phyloP scores from a whole-genome alignment of 1,140 invertebrate species.

The Cyclargus thomasi region DNA sequence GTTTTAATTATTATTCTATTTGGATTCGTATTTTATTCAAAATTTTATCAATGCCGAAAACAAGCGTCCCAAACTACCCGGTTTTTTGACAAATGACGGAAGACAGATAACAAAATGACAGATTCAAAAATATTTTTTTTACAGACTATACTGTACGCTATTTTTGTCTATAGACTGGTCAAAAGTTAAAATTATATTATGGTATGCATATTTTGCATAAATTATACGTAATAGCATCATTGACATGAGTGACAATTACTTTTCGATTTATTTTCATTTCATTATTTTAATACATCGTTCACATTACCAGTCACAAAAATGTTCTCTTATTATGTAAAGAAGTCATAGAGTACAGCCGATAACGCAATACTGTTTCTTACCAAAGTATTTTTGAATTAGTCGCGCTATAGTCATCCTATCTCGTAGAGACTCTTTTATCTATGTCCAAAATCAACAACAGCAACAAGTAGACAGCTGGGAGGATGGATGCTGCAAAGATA shows the following conservation, averaged over 20 bases:
- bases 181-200: no score
- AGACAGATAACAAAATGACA: no score
- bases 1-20: background rate
- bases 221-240: no score
- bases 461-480: conserved; percentile 71
- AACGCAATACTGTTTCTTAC: background rate
- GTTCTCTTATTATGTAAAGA: background rate
- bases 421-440: conserved; percentile 35
- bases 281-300: no score
- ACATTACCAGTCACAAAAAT: conserved; percentile 2
- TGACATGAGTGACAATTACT: no score
- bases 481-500: conserved; percentile 62
- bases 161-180: no score
- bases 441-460: conserved; percentile 52
- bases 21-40: background rate
- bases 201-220: no score
- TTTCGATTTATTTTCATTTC: no score
- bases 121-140: no score
- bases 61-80: conserved; percentile 4
- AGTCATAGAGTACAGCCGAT: background rate
- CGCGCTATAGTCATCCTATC: conserved; percentile 50
- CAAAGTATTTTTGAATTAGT: conserved; percentile 32
- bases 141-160: no score
- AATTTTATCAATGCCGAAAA: background rate
- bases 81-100: background rate